Base-by-base conservation (phyloP, 2,797 vertebrate genomes). In the Pangasius sanitwongsei region DNA sequence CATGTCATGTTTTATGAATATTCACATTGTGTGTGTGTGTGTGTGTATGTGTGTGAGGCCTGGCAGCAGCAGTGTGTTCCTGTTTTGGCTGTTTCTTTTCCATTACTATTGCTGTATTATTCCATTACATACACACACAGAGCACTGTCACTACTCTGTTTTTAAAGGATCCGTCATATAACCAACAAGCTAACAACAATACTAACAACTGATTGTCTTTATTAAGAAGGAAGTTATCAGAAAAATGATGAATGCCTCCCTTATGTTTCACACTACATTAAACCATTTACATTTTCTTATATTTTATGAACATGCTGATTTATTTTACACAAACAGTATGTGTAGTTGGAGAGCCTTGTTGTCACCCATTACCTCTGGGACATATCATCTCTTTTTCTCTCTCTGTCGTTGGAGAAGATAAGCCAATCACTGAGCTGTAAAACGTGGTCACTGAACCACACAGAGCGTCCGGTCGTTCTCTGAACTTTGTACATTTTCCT, bases 381-480 rank as follows among this genome's bases (percentile, higher is more conserved):
- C 20, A 81, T 13, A 78, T 78, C 75, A 53, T 65, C 72, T 50
- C 41, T 83, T 50, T 53, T n/a, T 55, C 72, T 81, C 4, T 67
- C n/a, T 70, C 53, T 57, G 50, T 80, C 37, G 25, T 9, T 88
- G 80, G 82, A 88, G 77, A 88, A 89, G 87, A 92, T 91, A 91
- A 83, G 50, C 83, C 85, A 91, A 70, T 87, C 90, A 90, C 44
- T 86, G 88, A 89, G 90, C 87, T 90, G 87, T 90, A 87, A 92
- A 92, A 90, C 86, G 59, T 87, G 87, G 53, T 86, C 86, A 90
- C 82, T 92, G 91, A 92, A 92, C 90, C 89, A 84, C 85, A 86
- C 77, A 86, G 37, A 55, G 44, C 61, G 72, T 86, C 70, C 86
- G 87, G 87, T 85, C 48, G 81, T 82, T 89, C 72, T 88, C 74